phyloP scores from a whole-genome alignment of 2,888 invertebrate species.

The Epistrophe eligans region DNA sequence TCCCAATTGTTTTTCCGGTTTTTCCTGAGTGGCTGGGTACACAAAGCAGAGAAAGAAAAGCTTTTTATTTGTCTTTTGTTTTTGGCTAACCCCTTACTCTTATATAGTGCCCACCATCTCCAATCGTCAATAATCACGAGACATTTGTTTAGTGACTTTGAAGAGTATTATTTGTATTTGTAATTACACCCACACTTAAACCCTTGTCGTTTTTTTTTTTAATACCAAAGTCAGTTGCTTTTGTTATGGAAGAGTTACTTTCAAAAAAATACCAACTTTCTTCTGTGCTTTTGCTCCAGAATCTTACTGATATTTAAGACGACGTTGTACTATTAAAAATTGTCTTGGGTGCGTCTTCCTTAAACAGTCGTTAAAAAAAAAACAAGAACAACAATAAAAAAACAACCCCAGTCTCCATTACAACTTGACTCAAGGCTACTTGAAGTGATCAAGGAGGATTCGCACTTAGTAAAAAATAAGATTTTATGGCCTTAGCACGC shows the following conservation, averaged over 20 bases:
- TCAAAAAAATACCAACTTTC: conserved; percentile 50
- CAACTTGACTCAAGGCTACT: conserved; percentile 80
- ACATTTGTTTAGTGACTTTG: conserved; percentile 74
- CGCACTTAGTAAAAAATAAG: conserved; percentile 83
- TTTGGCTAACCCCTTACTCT: conserved; percentile 43
- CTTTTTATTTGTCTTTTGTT: conserved; percentile 76
- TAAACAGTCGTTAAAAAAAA: conserved; percentile 59
- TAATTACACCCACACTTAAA: conserved; percentile 66
- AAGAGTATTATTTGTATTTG: conserved; percentile 70
- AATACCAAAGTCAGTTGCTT: conserved; percentile 8
- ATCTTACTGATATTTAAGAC: conserved; percentile 43
- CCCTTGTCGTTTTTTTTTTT: neutral
- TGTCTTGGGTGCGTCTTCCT: conserved; percentile 52
- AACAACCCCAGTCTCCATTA: conserved; percentile 61
- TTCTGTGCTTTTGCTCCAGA: conserved; percentile 2
- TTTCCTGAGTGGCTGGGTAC: conserved; percentile 68
- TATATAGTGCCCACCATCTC: neutral
- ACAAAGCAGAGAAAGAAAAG: conserved; percentile 65
- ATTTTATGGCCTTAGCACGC: conserved; percentile 80
- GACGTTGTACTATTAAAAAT: conserved; percentile 12
- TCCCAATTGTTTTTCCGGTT: conserved; percentile 76
- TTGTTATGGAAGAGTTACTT: conserved; percentile 31
- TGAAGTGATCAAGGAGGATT: conserved; percentile 83
- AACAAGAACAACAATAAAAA: conserved; percentile 27
- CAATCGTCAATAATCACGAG: conserved; percentile 63